Conservation (phyloP, 2,888 invertebrate species). For the Brachyopa scutellaris region DNA sequence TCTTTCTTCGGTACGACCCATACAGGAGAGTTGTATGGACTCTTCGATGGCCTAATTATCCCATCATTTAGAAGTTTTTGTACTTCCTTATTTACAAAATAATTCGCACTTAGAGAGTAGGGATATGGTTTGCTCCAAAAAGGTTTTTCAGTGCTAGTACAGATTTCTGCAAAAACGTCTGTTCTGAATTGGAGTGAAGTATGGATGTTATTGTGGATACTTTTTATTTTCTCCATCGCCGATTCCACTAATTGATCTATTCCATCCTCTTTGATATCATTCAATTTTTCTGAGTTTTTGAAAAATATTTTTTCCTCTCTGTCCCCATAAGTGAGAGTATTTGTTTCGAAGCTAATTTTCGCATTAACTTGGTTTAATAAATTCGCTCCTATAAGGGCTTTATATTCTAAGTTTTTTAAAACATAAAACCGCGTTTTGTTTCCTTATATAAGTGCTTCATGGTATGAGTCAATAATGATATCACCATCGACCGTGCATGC, state of each 20-base stretch:
- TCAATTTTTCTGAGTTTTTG: background rate
- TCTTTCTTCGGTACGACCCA: slow-evolving; percentile 29
- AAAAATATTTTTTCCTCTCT: slow-evolving; percentile 24
- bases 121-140: slow-evolving; percentile 37
- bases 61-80: slow-evolving; percentile 20
- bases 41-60: slow-evolving; percentile 15
- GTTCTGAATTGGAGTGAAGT: slow-evolving; percentile 19
- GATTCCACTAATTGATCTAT: background rate
- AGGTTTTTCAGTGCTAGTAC: slow-evolving; percentile 15
- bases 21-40: slow-evolving; percentile 4
- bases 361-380: slow-evolving; percentile 2
- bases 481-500: too few species aligned
- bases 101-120: slow-evolving; percentile 27
- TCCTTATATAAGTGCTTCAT: too few species aligned
- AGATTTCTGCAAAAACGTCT: slow-evolving; percentile 23
- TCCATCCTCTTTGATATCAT: background rate
- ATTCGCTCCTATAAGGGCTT: background rate
- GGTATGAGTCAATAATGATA: too few species aligned
- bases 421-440: too few species aligned
- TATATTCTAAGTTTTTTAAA: background rate
- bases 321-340: background rate
- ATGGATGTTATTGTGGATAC: slow-evolving; percentile 11
- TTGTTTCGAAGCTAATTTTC: slow-evolving; percentile 14
- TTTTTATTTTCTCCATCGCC: slow-evolving; percentile 18
- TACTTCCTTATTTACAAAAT: slow-evolving; percentile 41